Evolutionary conservation across 2,113 vertebrate species (phyloP), one percentile per base, ranked within the genome.

Genomic region (Lethenteron reissneri): DNA sequence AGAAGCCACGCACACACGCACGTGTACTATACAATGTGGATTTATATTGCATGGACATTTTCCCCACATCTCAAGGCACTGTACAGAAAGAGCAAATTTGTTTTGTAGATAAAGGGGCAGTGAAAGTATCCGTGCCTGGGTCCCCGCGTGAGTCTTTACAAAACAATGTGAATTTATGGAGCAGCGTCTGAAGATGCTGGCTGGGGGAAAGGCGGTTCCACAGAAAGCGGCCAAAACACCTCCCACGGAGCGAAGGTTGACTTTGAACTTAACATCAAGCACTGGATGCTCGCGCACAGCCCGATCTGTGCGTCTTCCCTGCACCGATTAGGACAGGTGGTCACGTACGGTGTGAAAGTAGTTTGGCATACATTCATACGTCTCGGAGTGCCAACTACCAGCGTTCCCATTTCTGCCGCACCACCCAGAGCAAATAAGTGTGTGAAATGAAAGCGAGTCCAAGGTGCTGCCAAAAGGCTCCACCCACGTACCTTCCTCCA

Each of bases 401-500:
- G 72, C 73, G 12, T 74, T 21, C 57, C 15, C 56, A 14, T 41
- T 17, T 10, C n/a, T 11, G n/a, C 41, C 14, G 56, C n/a, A 17
- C 70, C 14, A 41, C n/a, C 25, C 56, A 8, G 14, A 17, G 14
- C n/a, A 71, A 14, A 15, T 21, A 13, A 57, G 12, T 75, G 13
- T 72, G 60, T 14, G 64, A 59, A 56, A 70, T 73, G 62, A 15
- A 73, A 25, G 0, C 72, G 73, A 57, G 8, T n/a, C 75, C 75
- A 71, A 11, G 71, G 70, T 3, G 59, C 11, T 72, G 71, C 17
- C 56, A 19, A 41, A 58, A 8, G 14, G 14, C 58, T 71, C 11
- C 74, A 62, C 71, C 62, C 70, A 9, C 41, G 80, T 84, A 95
- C 90, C 86, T 70, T 99, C 92, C 77, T 99, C 94, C 72, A 99